A percentile compares a stretch with the other conserved stretches of the same genome.
Conservation (phyloP, 2,113 vertebrate genomes). For the Malurus elegans region DNA sequence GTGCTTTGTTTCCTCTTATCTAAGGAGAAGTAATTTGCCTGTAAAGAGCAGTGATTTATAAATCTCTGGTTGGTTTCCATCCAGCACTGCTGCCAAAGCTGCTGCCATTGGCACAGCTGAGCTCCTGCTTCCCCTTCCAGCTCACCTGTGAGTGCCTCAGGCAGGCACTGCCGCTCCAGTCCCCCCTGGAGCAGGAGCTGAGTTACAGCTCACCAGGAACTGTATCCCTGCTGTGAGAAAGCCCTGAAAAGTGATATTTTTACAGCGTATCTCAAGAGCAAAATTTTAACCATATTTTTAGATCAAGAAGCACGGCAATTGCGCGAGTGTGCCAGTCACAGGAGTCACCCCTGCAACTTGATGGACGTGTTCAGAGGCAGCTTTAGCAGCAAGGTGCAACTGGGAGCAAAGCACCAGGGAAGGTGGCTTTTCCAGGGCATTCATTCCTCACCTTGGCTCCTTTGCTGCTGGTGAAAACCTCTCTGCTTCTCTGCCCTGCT, state of each 20-base stretch:
- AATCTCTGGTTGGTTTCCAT: background rate
- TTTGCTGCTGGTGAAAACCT: background rate
- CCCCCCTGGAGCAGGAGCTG: background rate
- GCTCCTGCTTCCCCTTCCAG: background rate
- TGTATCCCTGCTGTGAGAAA: background rate
- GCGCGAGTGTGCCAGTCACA: accelerated
- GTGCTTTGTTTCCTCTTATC: background rate
- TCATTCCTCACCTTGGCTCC: background rate
- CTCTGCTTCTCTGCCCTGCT: background rate
- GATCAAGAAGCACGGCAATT: background rate
- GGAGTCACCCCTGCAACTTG: background rate
- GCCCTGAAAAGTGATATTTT: background rate
- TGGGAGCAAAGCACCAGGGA: accelerated
- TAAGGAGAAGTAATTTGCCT: background rate
- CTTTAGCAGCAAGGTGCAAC: accelerated
- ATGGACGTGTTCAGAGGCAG: background rate
- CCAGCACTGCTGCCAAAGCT: background rate
- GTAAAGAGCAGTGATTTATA: background rate
- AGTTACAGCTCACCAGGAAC: background rate
- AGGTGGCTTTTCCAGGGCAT: background rate
- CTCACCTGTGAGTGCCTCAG: background rate
- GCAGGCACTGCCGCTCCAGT: accelerated
- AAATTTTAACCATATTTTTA: background rate
- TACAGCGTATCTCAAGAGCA: background rate
- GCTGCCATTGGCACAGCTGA: background rate